Evolutionary conservation across 2,888 invertebrate genomes (phyloP).

Genomic region (Cistogaster globosa): DNA sequence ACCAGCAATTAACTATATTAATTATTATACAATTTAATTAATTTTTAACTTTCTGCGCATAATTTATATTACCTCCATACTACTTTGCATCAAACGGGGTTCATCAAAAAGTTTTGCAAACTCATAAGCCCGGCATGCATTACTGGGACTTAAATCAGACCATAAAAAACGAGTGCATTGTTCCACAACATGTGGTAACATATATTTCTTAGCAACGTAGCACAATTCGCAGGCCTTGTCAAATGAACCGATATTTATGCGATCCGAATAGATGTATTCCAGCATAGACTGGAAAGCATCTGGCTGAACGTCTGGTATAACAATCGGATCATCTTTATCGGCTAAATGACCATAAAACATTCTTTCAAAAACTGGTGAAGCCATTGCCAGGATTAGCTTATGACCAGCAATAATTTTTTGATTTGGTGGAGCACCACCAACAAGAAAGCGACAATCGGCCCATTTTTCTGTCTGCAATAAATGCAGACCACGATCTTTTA

Average conservation of each 20-base stretch:
- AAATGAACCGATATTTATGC: constrained; percentile 90
- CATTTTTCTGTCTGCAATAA: constrained; percentile 91
- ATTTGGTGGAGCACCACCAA: constrained; percentile 88
- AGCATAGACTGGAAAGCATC: constrained; percentile 92
- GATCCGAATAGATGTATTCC: constrained; percentile 93
- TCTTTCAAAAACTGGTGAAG: constrained; percentile 93
- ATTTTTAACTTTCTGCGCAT: not conserved
- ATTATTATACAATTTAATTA: not conserved
- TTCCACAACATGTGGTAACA: constrained; percentile 92
- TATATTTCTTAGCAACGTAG: constrained; percentile 94
- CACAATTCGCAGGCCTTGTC: constrained; percentile 94
- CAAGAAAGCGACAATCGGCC: constrained; percentile 92
- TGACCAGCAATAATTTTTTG: constrained; percentile 90
- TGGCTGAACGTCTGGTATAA: constrained; percentile 92
- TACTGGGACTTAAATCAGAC: constrained; percentile 87
- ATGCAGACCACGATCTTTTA: constrained; percentile 89
- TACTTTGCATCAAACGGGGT: constrained; percentile 90
- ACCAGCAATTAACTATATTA: constrained; percentile 87
- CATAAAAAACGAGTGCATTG: constrained; percentile 93
- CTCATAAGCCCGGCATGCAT: constrained; percentile 93
- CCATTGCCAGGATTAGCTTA: constrained; percentile 92
- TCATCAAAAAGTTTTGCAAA: constrained; percentile 94
- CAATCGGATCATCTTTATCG: constrained; percentile 90
- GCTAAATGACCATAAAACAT: constrained; percentile 94
- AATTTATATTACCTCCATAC: constrained; percentile 86